Conservation (phyloP, 2,888 invertebrate species). For the Octodonta nipae region DNA sequence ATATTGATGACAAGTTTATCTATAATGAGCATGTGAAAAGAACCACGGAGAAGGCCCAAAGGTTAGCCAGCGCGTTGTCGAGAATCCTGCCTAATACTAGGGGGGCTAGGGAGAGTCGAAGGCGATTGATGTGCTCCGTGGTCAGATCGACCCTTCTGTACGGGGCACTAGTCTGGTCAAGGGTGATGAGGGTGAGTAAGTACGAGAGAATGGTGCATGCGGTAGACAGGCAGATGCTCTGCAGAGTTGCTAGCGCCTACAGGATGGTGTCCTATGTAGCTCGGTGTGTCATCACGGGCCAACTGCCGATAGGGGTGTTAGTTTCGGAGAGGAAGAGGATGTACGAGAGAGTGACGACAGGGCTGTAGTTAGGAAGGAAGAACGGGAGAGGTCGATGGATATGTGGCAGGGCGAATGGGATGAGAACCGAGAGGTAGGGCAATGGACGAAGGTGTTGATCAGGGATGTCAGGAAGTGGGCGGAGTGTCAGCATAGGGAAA, state of each 20-base stretch:
- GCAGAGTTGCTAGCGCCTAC: conserved; percentile 8
- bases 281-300: conserved; percentile 7
- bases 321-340: conserved; percentile 8
- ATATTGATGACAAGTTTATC: conserved; percentile 7
- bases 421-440: not conserved
- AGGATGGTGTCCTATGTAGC: conserved; percentile 8
- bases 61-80: conserved; percentile 1
- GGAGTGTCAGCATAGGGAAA: not conserved
- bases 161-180: conserved; percentile 8
- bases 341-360: not conserved
- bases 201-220: conserved; percentile 3
- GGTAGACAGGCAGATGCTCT: conserved; percentile 4
- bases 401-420: conserved; percentile 5
- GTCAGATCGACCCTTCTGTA: conserved; percentile 7
- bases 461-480: not conserved
- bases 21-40: conserved; percentile 3
- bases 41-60: conserved; percentile 4
- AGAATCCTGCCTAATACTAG: conserved; percentile 8
- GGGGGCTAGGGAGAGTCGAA: conserved; percentile 3
- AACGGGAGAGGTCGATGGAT: not conserved
- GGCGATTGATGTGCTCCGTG: conserved; percentile 6
- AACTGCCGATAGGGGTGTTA: conserved; percentile 10
- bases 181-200: conserved; percentile 4
- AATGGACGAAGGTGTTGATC: conserved; percentile 7
- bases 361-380: not conserved